A percentile compares a stretch with the other conserved stretches of the same genome.
Evolutionary conservation across 2,113 vertebrate genomes (phyloP).

Genomic region (Ammospiza caudacuta): DNA sequence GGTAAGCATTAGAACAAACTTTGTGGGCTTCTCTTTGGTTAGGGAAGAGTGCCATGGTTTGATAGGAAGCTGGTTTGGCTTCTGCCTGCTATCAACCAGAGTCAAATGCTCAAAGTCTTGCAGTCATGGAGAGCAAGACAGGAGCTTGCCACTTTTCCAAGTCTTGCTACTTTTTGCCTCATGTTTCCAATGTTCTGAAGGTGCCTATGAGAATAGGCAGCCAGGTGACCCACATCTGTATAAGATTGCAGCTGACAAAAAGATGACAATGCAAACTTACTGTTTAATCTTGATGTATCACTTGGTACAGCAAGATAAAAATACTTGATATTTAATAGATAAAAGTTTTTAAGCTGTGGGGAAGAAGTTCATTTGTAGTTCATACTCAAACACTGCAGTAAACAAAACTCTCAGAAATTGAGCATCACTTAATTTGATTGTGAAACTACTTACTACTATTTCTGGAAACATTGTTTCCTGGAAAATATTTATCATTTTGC

Average conservation of each 20-base stretch:
- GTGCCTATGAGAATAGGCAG: not conserved
- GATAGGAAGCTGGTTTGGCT: not conserved
- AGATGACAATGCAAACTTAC: not conserved
- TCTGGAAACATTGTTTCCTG: not conserved
- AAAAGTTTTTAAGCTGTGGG: not conserved
- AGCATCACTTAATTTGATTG: not conserved
- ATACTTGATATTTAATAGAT: not conserved
- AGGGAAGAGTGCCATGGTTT: not conserved
- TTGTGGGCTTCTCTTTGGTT: not conserved
- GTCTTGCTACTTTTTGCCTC: not conserved
- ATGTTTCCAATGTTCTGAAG: not conserved
- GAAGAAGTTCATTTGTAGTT: not conserved
- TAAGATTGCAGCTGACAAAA: not conserved
- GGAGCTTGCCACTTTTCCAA: not conserved
- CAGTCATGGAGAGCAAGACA: not conserved
- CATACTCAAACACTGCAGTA: not conserved
- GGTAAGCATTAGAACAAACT: not conserved
- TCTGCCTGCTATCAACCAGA: not conserved
- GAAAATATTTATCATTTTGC: not conserved
- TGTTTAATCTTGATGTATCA: not conserved
- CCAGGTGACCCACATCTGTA: not conserved
- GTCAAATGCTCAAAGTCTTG: not conserved
- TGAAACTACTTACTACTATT: not conserved
- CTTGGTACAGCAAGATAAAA: not conserved
- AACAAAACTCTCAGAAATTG: not conserved